Conservation (phyloP, 2,797 vertebrate genomes). For the Sitta carolinensis region DNA sequence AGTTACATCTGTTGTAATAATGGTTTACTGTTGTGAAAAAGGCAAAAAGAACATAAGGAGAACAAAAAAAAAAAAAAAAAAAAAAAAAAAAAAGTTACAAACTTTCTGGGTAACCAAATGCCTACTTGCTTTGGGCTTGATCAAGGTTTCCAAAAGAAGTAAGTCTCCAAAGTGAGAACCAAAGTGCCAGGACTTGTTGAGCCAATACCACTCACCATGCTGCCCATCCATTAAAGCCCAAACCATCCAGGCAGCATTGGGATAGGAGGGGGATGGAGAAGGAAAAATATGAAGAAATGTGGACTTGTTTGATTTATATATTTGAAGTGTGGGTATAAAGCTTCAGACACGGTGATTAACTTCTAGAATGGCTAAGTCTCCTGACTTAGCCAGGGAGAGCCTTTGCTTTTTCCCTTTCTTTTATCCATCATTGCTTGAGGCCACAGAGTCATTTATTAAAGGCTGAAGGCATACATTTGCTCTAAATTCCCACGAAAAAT, state of each 20-base stretch:
- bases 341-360: conserved; percentile 21
- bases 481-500: background rate
- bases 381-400: background rate
- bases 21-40: background rate
- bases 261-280: background rate
- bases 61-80: too few species aligned
- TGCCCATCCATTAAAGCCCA: background rate
- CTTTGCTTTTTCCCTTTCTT: conserved; percentile 8
- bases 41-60: background rate
- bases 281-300: background rate
- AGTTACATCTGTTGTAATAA: conserved; percentile 22
- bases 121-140: background rate
- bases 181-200: background rate
- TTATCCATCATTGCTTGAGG: conserved; percentile 49
- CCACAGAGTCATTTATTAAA: conserved; percentile 9
- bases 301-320: background rate
- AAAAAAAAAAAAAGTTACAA: too few species aligned
- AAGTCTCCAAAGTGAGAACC: background rate
- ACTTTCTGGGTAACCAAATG: background rate
- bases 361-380: background rate
- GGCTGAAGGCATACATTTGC: background rate
- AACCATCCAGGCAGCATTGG: background rate
- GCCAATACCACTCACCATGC: background rate
- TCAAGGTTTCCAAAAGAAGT: background rate
- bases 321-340: background rate